Evolutionary conservation across 2,113 vertebrate species (phyloP).

Genomic region (Oncorhynchus masou): DNA sequence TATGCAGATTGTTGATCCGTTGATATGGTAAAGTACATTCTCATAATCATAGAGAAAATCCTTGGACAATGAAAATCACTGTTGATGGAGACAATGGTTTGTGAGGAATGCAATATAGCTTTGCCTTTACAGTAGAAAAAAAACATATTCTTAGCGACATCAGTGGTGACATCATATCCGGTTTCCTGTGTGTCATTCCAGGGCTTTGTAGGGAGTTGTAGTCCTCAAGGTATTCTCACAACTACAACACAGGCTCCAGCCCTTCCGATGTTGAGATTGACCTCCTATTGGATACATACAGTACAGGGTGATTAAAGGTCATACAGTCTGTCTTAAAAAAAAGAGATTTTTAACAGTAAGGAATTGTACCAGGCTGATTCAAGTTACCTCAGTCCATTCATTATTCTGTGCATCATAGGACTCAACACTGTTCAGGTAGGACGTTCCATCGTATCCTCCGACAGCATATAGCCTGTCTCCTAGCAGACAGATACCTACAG

Average conservation of each 20-base stretch:
- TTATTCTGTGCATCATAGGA: slow-evolving; percentile 94
- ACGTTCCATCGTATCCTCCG: slow-evolving; percentile 92
- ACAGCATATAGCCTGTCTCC: slow-evolving; percentile 91
- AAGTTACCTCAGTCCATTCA: slow-evolving; percentile 92
- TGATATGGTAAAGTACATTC: slow-evolving; percentile 57
- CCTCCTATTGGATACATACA: slow-evolving; percentile 79
- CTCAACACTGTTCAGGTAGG: slow-evolving; percentile 89
- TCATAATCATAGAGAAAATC: slow-evolving; percentile 41
- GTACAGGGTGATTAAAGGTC: slow-evolving; percentile 55
- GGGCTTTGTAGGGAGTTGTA: neutral
- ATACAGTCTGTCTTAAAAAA: slow-evolving; percentile 29
- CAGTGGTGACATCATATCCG: slow-evolving; percentile 53
- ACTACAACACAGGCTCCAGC: slow-evolving; percentile 91
- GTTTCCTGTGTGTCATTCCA: slow-evolving; percentile 44
- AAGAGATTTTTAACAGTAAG: slow-evolving; percentile 1
- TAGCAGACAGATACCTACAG: slow-evolving; percentile 88
- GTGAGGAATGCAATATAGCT: slow-evolving; percentile 13
- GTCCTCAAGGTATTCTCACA: slow-evolving; percentile 85
- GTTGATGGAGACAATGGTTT: slow-evolving; percentile 63
- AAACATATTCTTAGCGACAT: slow-evolving; percentile 49
- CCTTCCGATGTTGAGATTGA: slow-evolving; percentile 92
- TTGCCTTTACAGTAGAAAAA: neutral
- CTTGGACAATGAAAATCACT: slow-evolving; percentile 53
- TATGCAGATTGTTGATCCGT: slow-evolving; percentile 60
- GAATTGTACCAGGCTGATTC: slow-evolving; percentile 26